phyloP scores from a whole-genome alignment of 92 coral and sea anemone genomes.

The Palythoa caribaeorum region DNA sequence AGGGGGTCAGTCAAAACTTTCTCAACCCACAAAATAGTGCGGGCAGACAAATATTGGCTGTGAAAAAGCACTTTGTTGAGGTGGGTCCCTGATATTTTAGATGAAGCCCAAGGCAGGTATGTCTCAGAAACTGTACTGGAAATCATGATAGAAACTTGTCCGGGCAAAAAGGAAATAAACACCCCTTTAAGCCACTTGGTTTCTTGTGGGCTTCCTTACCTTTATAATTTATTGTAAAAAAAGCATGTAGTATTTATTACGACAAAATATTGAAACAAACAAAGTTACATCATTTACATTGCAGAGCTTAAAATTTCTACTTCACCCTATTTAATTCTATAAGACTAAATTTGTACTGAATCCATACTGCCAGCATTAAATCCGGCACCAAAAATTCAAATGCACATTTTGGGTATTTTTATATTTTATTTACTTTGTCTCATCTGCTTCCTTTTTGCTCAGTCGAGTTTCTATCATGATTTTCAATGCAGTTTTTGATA shows the following conservation, averaged over 20 bases:
- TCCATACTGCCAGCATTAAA: no score
- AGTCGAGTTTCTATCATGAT: no score
- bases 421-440: no score
- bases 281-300: no score
- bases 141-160: neutral
- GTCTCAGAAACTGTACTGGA: neutral
- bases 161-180: neutral
- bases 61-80: neutral
- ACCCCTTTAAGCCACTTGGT: neutral
- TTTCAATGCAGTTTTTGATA: no score
- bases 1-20: neutral
- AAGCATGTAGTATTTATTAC: neutral
- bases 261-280: no score
- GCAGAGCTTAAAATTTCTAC: no score
- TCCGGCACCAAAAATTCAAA: no score
- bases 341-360: no score
- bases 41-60: neutral
- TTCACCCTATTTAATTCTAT: no score
- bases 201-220: neutral
- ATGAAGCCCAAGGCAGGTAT: neutral
- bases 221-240: neutral
- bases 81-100: neutral
- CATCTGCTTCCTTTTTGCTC: no score
- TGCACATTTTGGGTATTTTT: no score
- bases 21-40: neutral